These are phyloP conservation scores for Phrixothrix hirtus DNA, from an alignment of 2,888 invertebrate species.

Conservation along the genomic window DNA sequence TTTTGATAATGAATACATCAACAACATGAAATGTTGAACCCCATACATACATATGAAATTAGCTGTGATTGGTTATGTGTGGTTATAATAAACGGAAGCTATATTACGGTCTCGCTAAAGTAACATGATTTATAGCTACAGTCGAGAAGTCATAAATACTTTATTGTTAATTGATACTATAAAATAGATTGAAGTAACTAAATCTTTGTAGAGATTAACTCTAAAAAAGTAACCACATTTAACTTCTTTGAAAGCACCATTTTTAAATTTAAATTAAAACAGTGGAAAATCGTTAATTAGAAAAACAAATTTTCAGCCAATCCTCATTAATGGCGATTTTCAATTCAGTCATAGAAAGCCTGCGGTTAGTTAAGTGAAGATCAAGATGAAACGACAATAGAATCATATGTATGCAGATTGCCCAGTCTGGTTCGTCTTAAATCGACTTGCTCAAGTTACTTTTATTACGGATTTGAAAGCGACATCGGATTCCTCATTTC, in stretches of 20 bases:
- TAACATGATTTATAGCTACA: too few species aligned
- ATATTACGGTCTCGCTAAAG: too few species aligned
- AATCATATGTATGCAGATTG: slow-evolving; percentile 39
- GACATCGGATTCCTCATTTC: slow-evolving; percentile 22
- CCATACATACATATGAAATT: too few species aligned
- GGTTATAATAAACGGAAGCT: too few species aligned
- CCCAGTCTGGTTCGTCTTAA: slow-evolving; percentile 32
- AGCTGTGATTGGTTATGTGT: too few species aligned
- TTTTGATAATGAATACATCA: too few species aligned
- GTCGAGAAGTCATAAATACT: too few species aligned
- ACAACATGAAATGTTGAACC: too few species aligned
- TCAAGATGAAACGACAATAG: slow-evolving; percentile 26
- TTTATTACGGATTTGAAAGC: slow-evolving; percentile 24
- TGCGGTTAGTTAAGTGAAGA: slow-evolving; percentile 25
- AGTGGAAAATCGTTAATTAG: slow-evolving; percentile 29
- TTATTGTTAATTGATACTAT: not conserved
- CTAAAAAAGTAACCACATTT: not conserved
- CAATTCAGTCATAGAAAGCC: slow-evolving; percentile 32
- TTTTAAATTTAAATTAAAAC: slow-evolving; percentile 7
- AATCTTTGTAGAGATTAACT: too few species aligned
- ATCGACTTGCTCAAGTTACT: slow-evolving; percentile 22
- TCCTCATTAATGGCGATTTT: slow-evolving; percentile 37
- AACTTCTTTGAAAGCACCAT: slow-evolving; percentile 16
- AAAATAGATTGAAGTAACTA: too few species aligned
- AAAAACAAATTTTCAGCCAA: slow-evolving; percentile 33